Conservation (phyloP, 2,888 invertebrate genomes). For the Orchesella flavescens region DNA sequence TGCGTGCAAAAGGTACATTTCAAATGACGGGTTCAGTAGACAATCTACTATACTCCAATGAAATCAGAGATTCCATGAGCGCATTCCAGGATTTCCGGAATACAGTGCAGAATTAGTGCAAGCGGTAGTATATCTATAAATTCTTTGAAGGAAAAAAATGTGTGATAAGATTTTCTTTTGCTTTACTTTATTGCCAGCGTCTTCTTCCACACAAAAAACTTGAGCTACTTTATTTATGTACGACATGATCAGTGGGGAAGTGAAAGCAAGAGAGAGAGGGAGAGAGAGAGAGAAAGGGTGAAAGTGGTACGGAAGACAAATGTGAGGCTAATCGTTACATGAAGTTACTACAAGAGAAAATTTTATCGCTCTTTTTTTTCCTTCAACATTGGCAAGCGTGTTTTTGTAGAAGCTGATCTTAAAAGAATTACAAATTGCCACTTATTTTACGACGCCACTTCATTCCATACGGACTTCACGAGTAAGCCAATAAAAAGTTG, state of each 20-base stretch:
- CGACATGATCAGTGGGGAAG: background rate
- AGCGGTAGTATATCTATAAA: too few relatives aligned
- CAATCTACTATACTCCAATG: too few relatives aligned
- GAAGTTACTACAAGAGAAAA: background rate
- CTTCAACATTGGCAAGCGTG: background rate
- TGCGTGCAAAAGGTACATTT: too few relatives aligned
- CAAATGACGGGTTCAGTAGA: too few relatives aligned
- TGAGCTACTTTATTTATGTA: conserved; percentile 6
- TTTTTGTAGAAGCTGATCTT: conserved; percentile 21
- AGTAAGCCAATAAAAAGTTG: conserved; percentile 6
- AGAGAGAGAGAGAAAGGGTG: conserved; percentile 13
- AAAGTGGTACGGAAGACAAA: conserved; percentile 10
- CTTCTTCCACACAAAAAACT: too few relatives aligned
- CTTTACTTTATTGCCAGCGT: too few relatives aligned
- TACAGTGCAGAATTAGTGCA: too few relatives aligned
- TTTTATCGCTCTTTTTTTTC: conserved; percentile 12
- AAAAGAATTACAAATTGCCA: conserved; percentile 31
- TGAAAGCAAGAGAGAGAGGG: background rate
- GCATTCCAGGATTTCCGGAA: too few relatives aligned
- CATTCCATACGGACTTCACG: background rate
- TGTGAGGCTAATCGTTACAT: conserved; percentile 28
- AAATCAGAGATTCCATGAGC: too few relatives aligned
- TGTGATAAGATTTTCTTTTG: too few relatives aligned
- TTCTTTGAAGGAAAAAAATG: too few relatives aligned
- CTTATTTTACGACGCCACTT: conserved; percentile 31